Evolutionary conservation across 2,888 invertebrate genomes (phyloP), one percentile per base, ranked within the genome.

Genomic region (Bugula neritina): DNA sequence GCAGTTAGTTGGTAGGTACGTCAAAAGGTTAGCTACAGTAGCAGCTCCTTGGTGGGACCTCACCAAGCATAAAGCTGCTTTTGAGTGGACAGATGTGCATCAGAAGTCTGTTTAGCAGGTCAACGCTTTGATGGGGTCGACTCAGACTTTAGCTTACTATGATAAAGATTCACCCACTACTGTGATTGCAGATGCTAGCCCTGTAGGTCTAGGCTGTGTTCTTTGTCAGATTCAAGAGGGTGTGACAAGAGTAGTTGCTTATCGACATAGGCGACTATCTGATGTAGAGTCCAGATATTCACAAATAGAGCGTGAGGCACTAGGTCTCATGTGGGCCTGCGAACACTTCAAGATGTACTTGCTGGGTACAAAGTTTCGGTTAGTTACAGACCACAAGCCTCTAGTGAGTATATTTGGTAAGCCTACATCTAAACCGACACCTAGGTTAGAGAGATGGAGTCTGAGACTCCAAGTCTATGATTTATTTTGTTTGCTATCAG

Each of bases 371-470:
- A 5, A 57, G 10, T 17, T 57, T 57, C 10, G 25, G 25, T n/a
- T 57, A 57, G 13, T 57, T 57, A 57, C 57, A 23, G 57, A 57
- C 25, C 57, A 57, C n/a, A n/a, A n/a, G n/a, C n/a, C n/a, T n/a
- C n/a, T n/a, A n/a, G n/a, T n/a, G n/a, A n/a, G n/a, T n/a, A n/a
- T n/a, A n/a, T n/a, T n/a, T n/a, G n/a, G n/a, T n/a, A n/a, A n/a
- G n/a, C n/a, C n/a, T n/a, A n/a, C n/a, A n/a, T n/a, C n/a, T n/a
- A n/a, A n/a, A n/a, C n/a, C n/a, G n/a, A n/a, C n/a, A n/a, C n/a
- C n/a, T n/a, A n/a, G n/a, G n/a, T n/a, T n/a, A n/a, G n/a, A n/a
- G n/a, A n/a, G n/a, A n/a, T n/a, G n/a, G n/a, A n/a, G n/a, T n/a
- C n/a, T n/a, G n/a, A n/a, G n/a, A n/a, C n/a, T n/a, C n/a, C n/a